These are phyloP conservation scores for Sinocyclocheilus anophthalmus DNA, from an alignment of 2,113 vertebrate genomes.

Conservation along the genomic window DNA sequence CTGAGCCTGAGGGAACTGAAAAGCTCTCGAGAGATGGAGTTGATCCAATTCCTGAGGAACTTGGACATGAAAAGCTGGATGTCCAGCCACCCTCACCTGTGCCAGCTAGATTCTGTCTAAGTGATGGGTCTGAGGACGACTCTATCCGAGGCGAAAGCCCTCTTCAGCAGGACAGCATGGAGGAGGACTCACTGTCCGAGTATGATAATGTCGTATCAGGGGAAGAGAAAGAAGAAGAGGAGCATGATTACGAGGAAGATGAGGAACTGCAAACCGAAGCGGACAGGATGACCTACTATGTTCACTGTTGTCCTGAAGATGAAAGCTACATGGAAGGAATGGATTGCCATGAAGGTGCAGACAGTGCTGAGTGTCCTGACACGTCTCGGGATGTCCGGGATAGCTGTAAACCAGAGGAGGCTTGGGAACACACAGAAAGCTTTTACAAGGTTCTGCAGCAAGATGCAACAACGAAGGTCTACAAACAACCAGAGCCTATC, in stretches of 20 bases:
- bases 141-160: conserved; percentile 67
- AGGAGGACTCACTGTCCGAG: conserved; percentile 93
- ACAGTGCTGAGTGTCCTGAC: conserved; percentile 58
- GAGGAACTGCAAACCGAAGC: conserved; percentile 89
- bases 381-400: conserved; percentile 74
- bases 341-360: conserved; percentile 82
- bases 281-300: conserved; percentile 88
- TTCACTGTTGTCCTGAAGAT: conserved; percentile 88
- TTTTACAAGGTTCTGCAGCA: conserved; percentile 65
- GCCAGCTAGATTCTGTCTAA: conserved; percentile 57
- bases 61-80: conserved; percentile 56
- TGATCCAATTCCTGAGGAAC: conserved; percentile 65
- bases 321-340: conserved; percentile 85
- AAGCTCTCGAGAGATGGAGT: conserved; percentile 63
- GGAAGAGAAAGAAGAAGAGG: conserved; percentile 86
- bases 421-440: conserved; percentile 74
- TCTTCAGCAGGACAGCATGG: conserved; percentile 77
- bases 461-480: conserved; percentile 67
- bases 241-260: conserved; percentile 87
- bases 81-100: conserved; percentile 66
- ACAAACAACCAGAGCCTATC: conserved; percentile 68
- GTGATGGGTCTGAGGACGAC: conserved; percentile 40
- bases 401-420: conserved; percentile 78
- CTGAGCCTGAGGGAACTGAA: conserved; percentile 53
- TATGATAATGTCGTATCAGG: conserved; percentile 92